Evolutionary conservation across 2,888 invertebrate genomes (phyloP).

Genomic region (Erpobdella octoculata): DNA sequence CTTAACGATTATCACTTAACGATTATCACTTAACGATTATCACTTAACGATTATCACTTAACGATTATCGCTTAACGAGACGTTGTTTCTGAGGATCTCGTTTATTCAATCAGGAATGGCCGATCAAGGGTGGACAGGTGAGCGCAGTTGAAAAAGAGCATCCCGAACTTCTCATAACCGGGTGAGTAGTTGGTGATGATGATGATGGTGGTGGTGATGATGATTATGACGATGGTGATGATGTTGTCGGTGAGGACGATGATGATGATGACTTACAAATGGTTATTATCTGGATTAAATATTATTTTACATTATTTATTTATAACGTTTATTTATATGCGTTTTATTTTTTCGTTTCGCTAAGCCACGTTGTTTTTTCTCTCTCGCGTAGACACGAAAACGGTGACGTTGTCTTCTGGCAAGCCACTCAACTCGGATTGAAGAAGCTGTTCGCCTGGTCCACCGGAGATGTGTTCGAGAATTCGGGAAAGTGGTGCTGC

Average conservation of each 20-base stretch:
- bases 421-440: slow-evolving; percentile 57
- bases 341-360: too few species aligned
- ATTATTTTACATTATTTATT: too few species aligned
- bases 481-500: not conserved
- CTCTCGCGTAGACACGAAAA: slow-evolving; percentile 71
- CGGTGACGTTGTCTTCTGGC: slow-evolving; percentile 91
- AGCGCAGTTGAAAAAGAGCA: slow-evolving; percentile 40
- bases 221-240: too few species aligned
- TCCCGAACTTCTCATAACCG: slow-evolving; percentile 66
- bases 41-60: too few species aligned
- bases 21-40: too few species aligned
- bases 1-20: too few species aligned
- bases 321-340: too few species aligned
- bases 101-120: slow-evolving; percentile 62
- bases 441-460: slow-evolving; percentile 32
- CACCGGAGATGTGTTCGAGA: slow-evolving; percentile 47
- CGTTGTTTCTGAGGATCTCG: too few species aligned
- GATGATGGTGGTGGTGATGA: not conserved
- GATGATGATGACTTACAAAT: not conserved
- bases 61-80: too few species aligned
- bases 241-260: too few species aligned
- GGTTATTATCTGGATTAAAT: too few species aligned
- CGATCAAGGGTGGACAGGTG: slow-evolving; percentile 65
- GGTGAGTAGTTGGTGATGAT: slow-evolving; percentile 41
- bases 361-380: too few species aligned